Evolutionary conservation across 2,113 vertebrate genomes (phyloP), one percentile per base, ranked within the genome.

Genomic region (Lepisosteus oculatus): DNA sequence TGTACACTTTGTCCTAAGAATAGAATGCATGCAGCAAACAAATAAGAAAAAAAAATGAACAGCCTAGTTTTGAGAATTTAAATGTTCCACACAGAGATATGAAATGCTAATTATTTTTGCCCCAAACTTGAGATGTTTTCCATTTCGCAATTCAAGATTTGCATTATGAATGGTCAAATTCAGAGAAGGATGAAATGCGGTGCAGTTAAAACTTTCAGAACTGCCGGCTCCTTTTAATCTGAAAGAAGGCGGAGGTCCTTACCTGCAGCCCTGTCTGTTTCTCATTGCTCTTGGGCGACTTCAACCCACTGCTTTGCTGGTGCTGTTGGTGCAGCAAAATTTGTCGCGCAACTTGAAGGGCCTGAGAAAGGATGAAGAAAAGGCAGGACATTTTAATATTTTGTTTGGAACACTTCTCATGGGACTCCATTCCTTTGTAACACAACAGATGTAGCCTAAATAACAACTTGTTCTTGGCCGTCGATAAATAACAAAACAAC

Each of bases 321-420:
- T 76, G 90, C 55, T 95, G 94, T 61, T 97, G 95, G 13, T 97
- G 96, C 70, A 97, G 93, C 43, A 98, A 93, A 76, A 98, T 94
- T 79, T 98, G 97, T 55, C 96, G 91, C 78, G 96, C 96, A 88
- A 97, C 94, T 85, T 98, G 96, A 80, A 99, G 92, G 75, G 95
- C 95, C 97, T 99, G 82, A 3, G 42, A 77, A 66, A 29, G 29
- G 29, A 29, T 29, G 83, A 15, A 86, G 59, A 81, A 77, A 82
- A 83, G 65, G 84, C 41, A 84, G 78, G 72, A 73, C 76, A 86
- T 72, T 0, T 85, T 2, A 6, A 55, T 62, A 65, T 1, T 74
- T 2, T 15, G 47, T 6, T 56, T 72, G 69, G 63, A 68, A 17
- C 72, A 63, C 15, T 51, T 79, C 81, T 64, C 83, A 15, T 9